Evolutionary conservation across 2,888 invertebrate genomes (phyloP), one percentile per base, ranked within the genome.

Genomic region (Trachelus iudaicus): DNA sequence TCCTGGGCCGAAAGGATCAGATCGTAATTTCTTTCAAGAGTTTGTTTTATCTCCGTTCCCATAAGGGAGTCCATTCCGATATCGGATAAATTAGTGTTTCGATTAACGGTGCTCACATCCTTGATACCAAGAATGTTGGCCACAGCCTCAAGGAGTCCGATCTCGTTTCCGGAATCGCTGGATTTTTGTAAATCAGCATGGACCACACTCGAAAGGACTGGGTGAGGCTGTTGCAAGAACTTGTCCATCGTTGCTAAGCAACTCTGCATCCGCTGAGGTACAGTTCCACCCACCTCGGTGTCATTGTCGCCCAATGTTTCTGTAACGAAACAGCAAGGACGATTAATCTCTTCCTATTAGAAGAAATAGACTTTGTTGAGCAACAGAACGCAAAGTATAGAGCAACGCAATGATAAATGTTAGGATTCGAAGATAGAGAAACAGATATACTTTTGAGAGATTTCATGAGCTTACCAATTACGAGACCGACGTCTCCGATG

Each of bases 41-140:
- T 97, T 92, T 98, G 98, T 92, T 99, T 99, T 89, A 99, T 98
- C 93, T 99, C 99, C 1, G 99, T 98, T 73, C 98, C 98, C 99
- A 99, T 99, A 84, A 99, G 93, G 2, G 99, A 99, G 91, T 99
- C 99, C 95, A 99, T 97, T 81, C 99, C 99, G 69, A 99, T 94
- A 92, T 99, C 99, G 37, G 98, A 97, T 74, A 99, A 93, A 71
- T 96, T 96, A 6, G 96, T 94, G 37, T 94, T 94, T 71, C 94
- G 93, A 81, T 97, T 95, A 40, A 98, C 94, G 81, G 96, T 95
- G 84, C 94, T 94, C 0, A 95, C 93, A 88, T 99, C 98, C 91
- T 98, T 97, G 87, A 99, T 95, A 80, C 96, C 97, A 76, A 98
- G 93, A 87, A 98, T 98, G 90, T 98, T 97, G 75, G 96, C 97